These are phyloP conservation scores for Henicopernis longicauda DNA, from an alignment of 2,113 vertebrate genomes.

Conservation along the genomic window DNA sequence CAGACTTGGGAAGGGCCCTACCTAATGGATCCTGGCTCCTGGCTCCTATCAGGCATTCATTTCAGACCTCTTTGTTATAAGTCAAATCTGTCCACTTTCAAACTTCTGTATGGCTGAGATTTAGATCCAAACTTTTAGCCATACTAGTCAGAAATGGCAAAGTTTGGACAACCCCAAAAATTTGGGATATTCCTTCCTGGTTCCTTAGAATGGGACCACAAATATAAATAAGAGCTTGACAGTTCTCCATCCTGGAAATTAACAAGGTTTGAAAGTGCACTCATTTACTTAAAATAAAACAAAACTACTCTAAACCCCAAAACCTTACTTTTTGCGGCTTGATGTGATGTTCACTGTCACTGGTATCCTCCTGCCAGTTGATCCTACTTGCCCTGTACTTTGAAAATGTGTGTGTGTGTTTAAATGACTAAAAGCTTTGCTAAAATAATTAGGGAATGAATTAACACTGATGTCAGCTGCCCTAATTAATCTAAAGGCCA, in stretches of 20 bases:
- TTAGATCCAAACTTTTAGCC: background rate
- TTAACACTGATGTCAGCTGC: background rate
- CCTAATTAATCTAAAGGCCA: background rate
- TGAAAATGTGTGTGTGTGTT: background rate
- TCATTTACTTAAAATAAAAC: background rate
- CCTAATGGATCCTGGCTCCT: background rate
- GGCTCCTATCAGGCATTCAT: background rate
- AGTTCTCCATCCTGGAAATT: background rate
- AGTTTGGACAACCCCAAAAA: background rate
- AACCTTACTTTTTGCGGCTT: fast-evolving
- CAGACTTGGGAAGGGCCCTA: background rate
- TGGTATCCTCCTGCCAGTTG: background rate
- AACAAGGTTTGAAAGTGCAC: background rate
- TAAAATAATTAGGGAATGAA: background rate
- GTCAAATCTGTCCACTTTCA: background rate
- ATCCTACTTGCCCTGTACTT: background rate
- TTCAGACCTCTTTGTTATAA: background rate
- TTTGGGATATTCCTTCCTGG: background rate
- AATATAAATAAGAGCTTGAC: background rate
- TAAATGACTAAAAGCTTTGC: background rate
- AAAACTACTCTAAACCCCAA: background rate
- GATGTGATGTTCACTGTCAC: background rate
- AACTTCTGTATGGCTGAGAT: background rate
- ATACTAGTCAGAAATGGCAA: background rate
- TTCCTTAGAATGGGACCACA: background rate